Percentiles rank a stretch among this genome's conserved stretches.
Conservation (phyloP, 37 sponge, comb jelly and placozoan genomes). For the Hormiphora californensis region DNA sequence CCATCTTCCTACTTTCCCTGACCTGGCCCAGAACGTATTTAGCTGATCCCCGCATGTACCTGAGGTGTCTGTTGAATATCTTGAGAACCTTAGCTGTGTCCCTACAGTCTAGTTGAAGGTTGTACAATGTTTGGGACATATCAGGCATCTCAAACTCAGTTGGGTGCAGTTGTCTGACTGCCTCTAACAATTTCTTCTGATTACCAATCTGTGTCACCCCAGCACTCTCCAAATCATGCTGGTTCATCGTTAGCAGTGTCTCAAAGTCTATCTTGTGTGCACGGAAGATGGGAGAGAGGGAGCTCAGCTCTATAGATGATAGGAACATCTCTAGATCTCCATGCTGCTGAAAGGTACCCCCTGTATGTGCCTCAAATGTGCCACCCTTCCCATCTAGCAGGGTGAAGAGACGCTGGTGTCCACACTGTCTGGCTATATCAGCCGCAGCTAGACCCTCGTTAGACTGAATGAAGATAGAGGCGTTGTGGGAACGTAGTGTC, state of each 20-base stretch:
- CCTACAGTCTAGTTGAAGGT: slow-evolving; percentile 1
- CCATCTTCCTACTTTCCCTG: not conserved
- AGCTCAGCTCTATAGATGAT: slow-evolving; percentile 59
- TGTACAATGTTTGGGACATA: slow-evolving; percentile 25
- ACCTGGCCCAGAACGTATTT: slow-evolving; percentile 18
- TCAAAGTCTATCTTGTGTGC: slow-evolving; percentile 58
- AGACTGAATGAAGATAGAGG: slow-evolving; percentile 7
- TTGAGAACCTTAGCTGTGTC: slow-evolving; percentile 16
- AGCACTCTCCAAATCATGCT: slow-evolving; percentile 60
- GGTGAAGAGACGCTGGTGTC: not conserved
- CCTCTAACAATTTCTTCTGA: slow-evolving; percentile 60
- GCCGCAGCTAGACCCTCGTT: not conserved
- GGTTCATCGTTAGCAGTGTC: slow-evolving; percentile 60
- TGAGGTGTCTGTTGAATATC: slow-evolving; percentile 28
- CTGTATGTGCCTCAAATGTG: not conserved
- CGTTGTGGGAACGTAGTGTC: not conserved
- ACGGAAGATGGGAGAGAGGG: slow-evolving; percentile 61
- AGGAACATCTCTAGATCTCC: slow-evolving; percentile 74
- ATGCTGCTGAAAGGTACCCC: not conserved
- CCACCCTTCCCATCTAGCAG: not conserved
- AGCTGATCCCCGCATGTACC: slow-evolving; percentile 2
- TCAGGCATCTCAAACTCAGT: slow-evolving; percentile 63
- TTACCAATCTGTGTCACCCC: slow-evolving; percentile 62
- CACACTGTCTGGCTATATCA: slow-evolving; percentile 23
- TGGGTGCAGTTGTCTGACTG: slow-evolving; percentile 60